Evolutionary conservation across 2,113 vertebrate genomes (phyloP).

Genomic region (Vulpes ferrilata): DNA sequence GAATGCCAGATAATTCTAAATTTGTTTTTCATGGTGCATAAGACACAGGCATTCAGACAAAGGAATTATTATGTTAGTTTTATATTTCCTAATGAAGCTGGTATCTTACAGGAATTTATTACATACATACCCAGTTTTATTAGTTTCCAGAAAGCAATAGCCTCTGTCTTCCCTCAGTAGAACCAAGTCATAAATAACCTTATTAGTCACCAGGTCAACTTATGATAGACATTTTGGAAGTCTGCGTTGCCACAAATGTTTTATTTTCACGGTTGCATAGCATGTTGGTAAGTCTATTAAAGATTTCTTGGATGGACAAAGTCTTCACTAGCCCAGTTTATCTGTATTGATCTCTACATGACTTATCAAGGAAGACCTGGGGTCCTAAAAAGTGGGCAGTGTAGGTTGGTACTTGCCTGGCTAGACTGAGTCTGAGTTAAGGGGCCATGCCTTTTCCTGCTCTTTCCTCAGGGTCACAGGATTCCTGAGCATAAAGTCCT

Average conservation of each 20-base stretch:
- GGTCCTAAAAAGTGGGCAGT: not conserved
- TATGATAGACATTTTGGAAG: not conserved
- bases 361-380: not conserved
- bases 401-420: not conserved
- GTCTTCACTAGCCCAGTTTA: not conserved
- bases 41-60: constrained; percentile 59
- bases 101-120: constrained; percentile 22
- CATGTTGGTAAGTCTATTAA: not conserved
- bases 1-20: constrained; percentile 49
- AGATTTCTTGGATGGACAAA: not conserved
- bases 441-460: not conserved
- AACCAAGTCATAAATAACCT: not conserved
- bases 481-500: not conserved
- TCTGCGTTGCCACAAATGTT: not conserved
- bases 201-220: not conserved
- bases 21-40: constrained; percentile 55
- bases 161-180: not conserved
- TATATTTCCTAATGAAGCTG: constrained; percentile 58
- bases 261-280: not conserved
- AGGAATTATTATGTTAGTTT: constrained; percentile 51
- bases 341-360: not conserved
- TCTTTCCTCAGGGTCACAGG: not conserved
- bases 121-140: constrained; percentile 19
- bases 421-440: not conserved
- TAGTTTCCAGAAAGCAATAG: not conserved